Base-by-base conservation (phyloP, 2,888 invertebrate genomes). In the Megaustenia siamemsis region DNA sequence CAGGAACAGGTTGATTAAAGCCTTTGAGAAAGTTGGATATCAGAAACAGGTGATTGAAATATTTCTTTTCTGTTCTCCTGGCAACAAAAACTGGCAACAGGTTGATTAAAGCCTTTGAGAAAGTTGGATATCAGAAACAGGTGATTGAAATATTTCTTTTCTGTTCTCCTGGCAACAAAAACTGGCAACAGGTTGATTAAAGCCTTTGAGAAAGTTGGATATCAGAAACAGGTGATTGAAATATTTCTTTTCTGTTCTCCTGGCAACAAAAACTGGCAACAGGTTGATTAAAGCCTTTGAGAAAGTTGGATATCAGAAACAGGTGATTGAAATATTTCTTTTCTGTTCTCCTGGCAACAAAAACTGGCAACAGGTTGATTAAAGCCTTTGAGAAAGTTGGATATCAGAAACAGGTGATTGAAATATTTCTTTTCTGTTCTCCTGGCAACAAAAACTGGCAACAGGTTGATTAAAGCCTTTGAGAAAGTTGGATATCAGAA, bases 381-480 rank as follows among this genome's bases (percentile, higher is more conserved):
- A 90, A 91, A 83, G 93, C 93, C 8, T 93, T 91, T 84, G 93
- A 93, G 84, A 93, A 92, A 89, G 91, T 93, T n/a, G 93, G 93
- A 63, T 91, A 89, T 60, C 93, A 93, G 86, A 93, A 91, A 88
- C 91, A 93, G 90, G 92, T 92, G 85, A 86, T 4, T 15, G 32
- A 15, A 24, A 60, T 10, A 60, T 60, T 60, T 60, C 10, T n/a
- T 18, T 60, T 60, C n/a, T n/a, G n/a, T n/a, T n/a, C n/a, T n/a
- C n/a, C n/a, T n/a, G n/a, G n/a, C n/a, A n/a, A n/a, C n/a, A n/a
- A n/a, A n/a, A n/a, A n/a, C n/a, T n/a, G n/a, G n/a, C n/a, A 93
- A 93, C 85, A 85, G 93, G 45, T 90, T 93, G 21, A 93, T 93
- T 85, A 90, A 91, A 83, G 93, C 93, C 8, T 93, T 91, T 84